These are phyloP conservation scores for Acanthurus tractus DNA, from an alignment of 2,797 vertebrate genomes.

Conservation along the genomic window DNA sequence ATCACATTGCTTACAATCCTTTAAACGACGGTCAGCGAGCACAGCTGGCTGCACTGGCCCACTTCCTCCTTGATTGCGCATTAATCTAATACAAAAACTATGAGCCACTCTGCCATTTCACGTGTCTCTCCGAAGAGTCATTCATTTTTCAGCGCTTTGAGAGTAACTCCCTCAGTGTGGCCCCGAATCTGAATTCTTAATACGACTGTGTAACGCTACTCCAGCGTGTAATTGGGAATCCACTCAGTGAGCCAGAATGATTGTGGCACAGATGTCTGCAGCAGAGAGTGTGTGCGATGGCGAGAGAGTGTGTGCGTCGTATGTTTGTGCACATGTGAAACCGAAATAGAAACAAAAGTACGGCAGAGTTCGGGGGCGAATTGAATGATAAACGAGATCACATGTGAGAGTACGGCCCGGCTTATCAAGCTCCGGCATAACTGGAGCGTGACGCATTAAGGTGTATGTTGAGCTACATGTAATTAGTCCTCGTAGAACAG, in stretches of 20 bases:
- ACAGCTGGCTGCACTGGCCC: slow-evolving; percentile 69
- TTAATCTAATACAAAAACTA: slow-evolving; percentile 61
- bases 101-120: slow-evolving; percentile 49
- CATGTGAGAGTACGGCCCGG: slow-evolving; percentile 13
- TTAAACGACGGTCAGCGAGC: too few relatives aligned
- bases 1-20: slow-evolving; percentile 12
- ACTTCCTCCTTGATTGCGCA: slow-evolving; percentile 61
- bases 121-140: slow-evolving; percentile 59
- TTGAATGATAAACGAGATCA: slow-evolving; percentile 28
- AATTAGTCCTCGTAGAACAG: slow-evolving; percentile 54
- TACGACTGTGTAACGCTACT: slow-evolving; percentile 75
- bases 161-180: slow-evolving; percentile 63
- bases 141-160: slow-evolving; percentile 74
- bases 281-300: slow-evolving; percentile 9
- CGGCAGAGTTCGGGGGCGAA: slow-evolving; percentile 18
- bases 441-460: slow-evolving; percentile 60
- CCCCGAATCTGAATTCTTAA: slow-evolving; percentile 74
- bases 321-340: slow-evolving; percentile 37
- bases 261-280: slow-evolving; percentile 75
- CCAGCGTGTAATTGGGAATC: slow-evolving; percentile 83
- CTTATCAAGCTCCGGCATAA: slow-evolving; percentile 44
- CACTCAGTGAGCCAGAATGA: slow-evolving; percentile 74
- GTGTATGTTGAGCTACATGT: slow-evolving; percentile 33
- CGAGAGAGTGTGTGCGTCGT: slow-evolving; percentile 20
- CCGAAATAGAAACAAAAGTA: slow-evolving; percentile 36